A percentile compares a stretch with the other conserved stretches of the same genome.
Evolutionary conservation across 2,888 invertebrate genomes (phyloP).

Genomic region (Nysson spinosus): DNA sequence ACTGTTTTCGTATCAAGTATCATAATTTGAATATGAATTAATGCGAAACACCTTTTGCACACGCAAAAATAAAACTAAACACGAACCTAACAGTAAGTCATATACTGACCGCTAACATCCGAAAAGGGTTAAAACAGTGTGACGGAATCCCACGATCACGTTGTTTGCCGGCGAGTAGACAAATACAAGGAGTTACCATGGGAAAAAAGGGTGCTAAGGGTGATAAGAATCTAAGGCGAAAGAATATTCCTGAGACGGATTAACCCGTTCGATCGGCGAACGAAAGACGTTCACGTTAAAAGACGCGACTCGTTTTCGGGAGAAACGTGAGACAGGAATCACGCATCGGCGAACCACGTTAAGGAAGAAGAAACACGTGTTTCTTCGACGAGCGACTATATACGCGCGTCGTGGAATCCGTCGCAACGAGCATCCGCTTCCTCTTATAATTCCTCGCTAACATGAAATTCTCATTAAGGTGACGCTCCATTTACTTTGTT

Average conservation of each 20-base stretch:
- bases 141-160: no score
- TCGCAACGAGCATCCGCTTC: conserved; percentile 34
- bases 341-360: conserved; percentile 33
- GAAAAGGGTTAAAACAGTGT: no score
- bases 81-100: no score
- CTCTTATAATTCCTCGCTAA: conserved; percentile 25
- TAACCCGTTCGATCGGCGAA: no score
- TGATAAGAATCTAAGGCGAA: conserved; percentile 15
- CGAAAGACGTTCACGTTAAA: conserved; percentile 30
- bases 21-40: no score
- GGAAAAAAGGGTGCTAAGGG: conserved; percentile 12
- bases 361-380: conserved; percentile 44
- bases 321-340: conserved; percentile 47
- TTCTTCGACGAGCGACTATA: conserved; percentile 27
- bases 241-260: conserved; percentile 28
- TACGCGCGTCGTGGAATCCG: conserved; percentile 22
- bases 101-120: no score
- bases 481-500: not conserved
- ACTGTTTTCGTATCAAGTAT: no score
- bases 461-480: not conserved
- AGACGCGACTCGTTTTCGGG: conserved; percentile 29
- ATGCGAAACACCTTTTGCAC: no score
- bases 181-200: conserved; percentile 29
- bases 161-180: conserved; percentile 21
- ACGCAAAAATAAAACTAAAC: no score